Conservation (phyloP, 2,888 invertebrate genomes). For the Neelides folsomi region DNA sequence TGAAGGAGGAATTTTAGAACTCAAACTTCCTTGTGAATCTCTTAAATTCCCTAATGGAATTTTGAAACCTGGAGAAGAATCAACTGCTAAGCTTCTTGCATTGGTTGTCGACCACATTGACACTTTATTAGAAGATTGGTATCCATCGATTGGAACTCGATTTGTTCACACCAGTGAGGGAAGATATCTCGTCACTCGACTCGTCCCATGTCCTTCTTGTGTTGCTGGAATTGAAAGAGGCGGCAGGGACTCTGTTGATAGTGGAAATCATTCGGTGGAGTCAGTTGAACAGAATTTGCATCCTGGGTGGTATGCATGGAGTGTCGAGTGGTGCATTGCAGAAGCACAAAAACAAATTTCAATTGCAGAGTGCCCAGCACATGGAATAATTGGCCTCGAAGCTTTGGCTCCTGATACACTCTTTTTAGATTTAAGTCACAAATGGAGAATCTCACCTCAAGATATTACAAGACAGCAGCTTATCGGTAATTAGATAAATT, state of each 20-base stretch:
- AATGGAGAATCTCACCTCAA: too few species aligned
- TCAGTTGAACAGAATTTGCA: conserved; percentile 16
- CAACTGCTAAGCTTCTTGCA: conserved; percentile 67
- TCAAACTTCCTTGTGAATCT: conserved; percentile 46
- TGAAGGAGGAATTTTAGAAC: conserved; percentile 70
- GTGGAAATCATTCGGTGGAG: conserved; percentile 35
- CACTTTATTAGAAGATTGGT: conserved; percentile 94
- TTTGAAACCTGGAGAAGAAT: conserved; percentile 64
- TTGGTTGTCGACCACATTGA: conserved; percentile 91
- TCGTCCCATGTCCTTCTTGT: conserved; percentile 86
- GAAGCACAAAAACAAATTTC: conserved; percentile 28
- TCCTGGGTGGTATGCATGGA: conserved; percentile 54
- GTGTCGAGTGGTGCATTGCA: conserved; percentile 91
- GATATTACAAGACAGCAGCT: too few species aligned
- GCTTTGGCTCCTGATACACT: conserved; percentile 78
- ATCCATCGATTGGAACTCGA: conserved; percentile 78
- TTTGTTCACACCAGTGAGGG: conserved; percentile 97
- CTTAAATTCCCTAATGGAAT: conserved; percentile 1
- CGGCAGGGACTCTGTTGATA: conserved; percentile 25
- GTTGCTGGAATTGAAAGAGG: conserved; percentile 37
- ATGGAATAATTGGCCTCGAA: conserved; percentile 58
- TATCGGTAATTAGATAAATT: too few species aligned
- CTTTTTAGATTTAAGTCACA: conserved; percentile 62
- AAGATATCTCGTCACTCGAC: conserved; percentile 77
- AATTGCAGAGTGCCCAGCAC: conserved; percentile 59